Conservation (phyloP, 2,797 vertebrate species). For the Pipistrellus nathusii region DNA sequence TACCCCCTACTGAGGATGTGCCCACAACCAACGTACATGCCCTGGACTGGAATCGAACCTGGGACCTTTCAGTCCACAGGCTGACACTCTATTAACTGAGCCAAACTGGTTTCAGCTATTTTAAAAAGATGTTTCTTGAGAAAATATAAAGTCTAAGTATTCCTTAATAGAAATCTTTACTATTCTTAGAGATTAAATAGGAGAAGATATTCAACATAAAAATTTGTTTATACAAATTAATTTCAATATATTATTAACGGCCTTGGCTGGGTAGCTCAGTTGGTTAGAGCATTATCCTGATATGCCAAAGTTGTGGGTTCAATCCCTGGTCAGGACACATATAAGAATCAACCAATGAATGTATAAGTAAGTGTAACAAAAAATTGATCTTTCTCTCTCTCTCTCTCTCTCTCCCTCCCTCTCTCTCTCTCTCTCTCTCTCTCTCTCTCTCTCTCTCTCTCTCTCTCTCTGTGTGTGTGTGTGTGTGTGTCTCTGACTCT, state of each 20-base stretch:
- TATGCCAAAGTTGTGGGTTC: neutral
- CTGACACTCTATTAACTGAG: too few species aligned
- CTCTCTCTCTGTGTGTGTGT: too few species aligned
- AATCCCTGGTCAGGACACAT: neutral
- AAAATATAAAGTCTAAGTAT: neutral
- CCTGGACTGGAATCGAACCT: too few species aligned
- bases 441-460: neutral
- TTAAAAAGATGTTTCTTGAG: neutral
- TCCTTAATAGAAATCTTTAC: neutral
- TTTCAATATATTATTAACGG: neutral
- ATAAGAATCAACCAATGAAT: neutral
- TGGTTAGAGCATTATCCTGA: neutral
- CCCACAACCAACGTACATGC: too few species aligned
- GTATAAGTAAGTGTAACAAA: neutral
- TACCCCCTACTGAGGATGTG: too few species aligned
- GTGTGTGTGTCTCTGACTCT: too few species aligned
- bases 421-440: neutral
- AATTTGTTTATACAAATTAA: neutral
- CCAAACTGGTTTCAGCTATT: too few species aligned
- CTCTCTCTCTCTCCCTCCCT: neutral
- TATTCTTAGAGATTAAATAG: constrained; percentile 12
- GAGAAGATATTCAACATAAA: neutral
- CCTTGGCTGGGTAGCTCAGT: neutral
- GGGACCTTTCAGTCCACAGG: too few species aligned
- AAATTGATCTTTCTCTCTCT: neutral